Evolutionary conservation across 30 jellyfish, hydroid and myxozoan genomes (phyloP).

Genomic region (Pseudorhiza aurosa): DNA sequence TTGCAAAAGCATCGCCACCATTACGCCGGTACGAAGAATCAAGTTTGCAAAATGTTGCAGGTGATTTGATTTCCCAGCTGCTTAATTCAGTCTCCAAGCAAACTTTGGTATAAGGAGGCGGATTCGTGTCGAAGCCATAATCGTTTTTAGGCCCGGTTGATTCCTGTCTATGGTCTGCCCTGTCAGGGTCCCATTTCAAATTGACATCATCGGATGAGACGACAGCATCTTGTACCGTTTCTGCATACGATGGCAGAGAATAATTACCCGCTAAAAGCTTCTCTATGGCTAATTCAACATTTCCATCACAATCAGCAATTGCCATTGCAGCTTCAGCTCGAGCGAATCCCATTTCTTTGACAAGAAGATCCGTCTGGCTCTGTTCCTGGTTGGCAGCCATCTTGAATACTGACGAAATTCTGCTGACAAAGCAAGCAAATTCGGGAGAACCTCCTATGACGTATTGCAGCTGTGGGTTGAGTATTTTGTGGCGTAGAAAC

Average conservation of each 20-base stretch:
- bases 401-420: not conserved
- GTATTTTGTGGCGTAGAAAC: too few species aligned
- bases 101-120: conserved; percentile 77
- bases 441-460: not conserved
- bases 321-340: conserved; percentile 87
- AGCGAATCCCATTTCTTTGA: conserved; percentile 85
- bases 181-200: not conserved
- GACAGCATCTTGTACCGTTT: not conserved
- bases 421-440: not conserved
- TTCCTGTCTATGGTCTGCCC: conserved; percentile 1
- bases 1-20: conserved; percentile 17
- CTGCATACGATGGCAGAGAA: conserved; percentile 95
- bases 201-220: not conserved
- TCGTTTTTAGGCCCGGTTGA: not conserved
- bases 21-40: not conserved
- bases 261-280: conserved; percentile 72
- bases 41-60: conserved; percentile 43
- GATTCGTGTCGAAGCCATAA: conserved; percentile 27
- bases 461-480: not conserved
- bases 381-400: conserved; percentile 41
- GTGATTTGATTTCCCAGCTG: conserved; percentile 80
- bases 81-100: conserved; percentile 51
- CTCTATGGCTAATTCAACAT: conserved; percentile 72
- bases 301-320: conserved; percentile 69
- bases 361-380: conserved; percentile 22